phyloP scores from a whole-genome alignment of 2,888 invertebrate genomes.

The Drosophila subsilvestris region DNA sequence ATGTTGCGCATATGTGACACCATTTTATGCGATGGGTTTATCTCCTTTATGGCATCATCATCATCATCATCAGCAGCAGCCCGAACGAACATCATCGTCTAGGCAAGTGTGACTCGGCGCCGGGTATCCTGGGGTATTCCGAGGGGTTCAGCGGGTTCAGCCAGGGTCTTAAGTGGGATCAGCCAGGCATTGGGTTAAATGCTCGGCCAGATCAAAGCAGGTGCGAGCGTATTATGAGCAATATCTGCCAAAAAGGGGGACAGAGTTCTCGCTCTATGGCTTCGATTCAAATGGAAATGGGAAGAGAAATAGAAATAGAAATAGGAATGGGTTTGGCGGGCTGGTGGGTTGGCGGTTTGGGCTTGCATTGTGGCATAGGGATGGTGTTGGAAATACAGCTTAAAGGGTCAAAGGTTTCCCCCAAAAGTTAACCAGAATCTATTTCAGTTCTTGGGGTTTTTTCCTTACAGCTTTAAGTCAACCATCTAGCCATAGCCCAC shows the following conservation, averaged over 20 bases:
- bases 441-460: neutral
- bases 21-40: slow-evolving; percentile 80
- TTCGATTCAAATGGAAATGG: neutral
- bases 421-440: neutral
- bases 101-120: slow-evolving; percentile 40
- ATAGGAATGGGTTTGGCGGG: too few species aligned
- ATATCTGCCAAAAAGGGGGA: slow-evolving; percentile 6
- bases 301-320: neutral
- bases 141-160: slow-evolving; percentile 42
- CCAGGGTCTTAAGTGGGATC: slow-evolving; percentile 64
- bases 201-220: slow-evolving; percentile 58
- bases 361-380: neutral
- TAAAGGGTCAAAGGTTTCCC: slow-evolving; percentile 12
- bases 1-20: slow-evolving; percentile 81
- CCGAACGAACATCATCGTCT: slow-evolving; percentile 8
- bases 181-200: slow-evolving; percentile 50
- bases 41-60: slow-evolving; percentile 81
- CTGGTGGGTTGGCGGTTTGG: neutral
- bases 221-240: slow-evolving; percentile 48
- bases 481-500: neutral
- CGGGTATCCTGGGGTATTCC: neutral
- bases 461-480: neutral
- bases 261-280: neutral
- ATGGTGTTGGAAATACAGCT: neutral
- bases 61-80: slow-evolving; percentile 72